Percentiles rank a stretch among this genome's conserved stretches.
phyloP scores from a whole-genome alignment of 2,113 vertebrate species.

The Phrynosoma blainvillii region DNA sequence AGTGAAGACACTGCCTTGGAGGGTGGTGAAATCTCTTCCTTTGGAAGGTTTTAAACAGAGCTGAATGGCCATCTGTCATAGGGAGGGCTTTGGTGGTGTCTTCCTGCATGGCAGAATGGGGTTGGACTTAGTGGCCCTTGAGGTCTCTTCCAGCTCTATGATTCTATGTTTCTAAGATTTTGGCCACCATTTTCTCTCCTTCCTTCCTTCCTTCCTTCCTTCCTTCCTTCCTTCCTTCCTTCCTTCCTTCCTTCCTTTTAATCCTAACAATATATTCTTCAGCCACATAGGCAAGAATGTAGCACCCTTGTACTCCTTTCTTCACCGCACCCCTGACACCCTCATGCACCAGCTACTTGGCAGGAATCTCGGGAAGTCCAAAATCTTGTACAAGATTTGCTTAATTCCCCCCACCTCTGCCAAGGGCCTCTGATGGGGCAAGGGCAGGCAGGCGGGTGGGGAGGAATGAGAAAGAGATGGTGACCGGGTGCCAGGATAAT shows the following conservation, averaged over 20 bases:
- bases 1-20: too few relatives aligned
- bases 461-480: constrained; percentile 10
- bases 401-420: constrained; percentile 66
- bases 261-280: too few relatives aligned
- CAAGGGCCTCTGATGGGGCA: constrained; percentile 50
- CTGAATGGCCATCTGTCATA: too few relatives aligned
- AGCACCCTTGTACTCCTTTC: neutral
- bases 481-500: constrained; percentile 67
- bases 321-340: neutral
- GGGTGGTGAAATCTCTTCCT: too few relatives aligned
- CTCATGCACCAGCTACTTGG: constrained; percentile 20
- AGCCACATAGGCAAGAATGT: neutral
- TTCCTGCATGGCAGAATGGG: too few relatives aligned
- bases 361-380: constrained; percentile 69
- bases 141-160: too few relatives aligned
- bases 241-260: neutral
- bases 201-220: neutral
- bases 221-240: neutral
- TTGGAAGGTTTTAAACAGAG: too few relatives aligned
- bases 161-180: too few relatives aligned
- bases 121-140: too few relatives aligned
- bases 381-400: constrained; percentile 69
- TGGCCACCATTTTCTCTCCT: too few relatives aligned
- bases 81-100: too few relatives aligned
- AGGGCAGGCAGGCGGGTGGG: constrained; percentile 45